Evolutionary conservation across 2,113 vertebrate species (phyloP).

Genomic region (Megaptera novaeangliae): DNA sequence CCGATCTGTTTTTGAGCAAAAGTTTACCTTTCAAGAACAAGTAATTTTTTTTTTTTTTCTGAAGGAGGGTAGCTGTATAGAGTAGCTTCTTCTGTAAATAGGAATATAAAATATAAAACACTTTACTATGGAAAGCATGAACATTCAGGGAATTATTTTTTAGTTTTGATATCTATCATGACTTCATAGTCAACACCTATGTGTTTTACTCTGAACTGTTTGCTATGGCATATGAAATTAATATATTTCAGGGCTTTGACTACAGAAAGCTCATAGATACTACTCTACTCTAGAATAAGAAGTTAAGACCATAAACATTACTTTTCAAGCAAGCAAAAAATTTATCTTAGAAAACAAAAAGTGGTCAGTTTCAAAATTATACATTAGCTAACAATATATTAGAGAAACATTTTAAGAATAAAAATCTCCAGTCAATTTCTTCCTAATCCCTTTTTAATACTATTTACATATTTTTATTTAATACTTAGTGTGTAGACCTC

Average conservation of each 20-base stretch:
- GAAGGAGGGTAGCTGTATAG: neutral
- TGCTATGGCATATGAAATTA: neutral
- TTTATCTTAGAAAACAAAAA: neutral
- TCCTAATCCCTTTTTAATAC: neutral
- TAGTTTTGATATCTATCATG: neutral
- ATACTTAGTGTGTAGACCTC: neutral
- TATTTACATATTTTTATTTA: neutral
- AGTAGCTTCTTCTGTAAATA: neutral
- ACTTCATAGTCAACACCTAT: neutral
- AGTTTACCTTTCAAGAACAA: neutral
- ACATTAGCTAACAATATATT: neutral
- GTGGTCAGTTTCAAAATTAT: neutral
- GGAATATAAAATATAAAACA: neutral
- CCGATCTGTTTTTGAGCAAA: constrained; percentile 14
- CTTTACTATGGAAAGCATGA: neutral
- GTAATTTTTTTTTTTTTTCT: neutral
- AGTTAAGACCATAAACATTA: neutral
- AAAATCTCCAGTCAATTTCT: neutral
- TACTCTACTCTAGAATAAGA: neutral
- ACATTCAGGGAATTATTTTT: neutral
- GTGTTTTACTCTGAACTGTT: neutral
- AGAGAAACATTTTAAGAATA: neutral
- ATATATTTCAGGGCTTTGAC: neutral
- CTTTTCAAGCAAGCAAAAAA: neutral
- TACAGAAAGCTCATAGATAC: neutral